Conservation (phyloP, 2,113 vertebrate species). For the Thoracochromis brauschi region DNA sequence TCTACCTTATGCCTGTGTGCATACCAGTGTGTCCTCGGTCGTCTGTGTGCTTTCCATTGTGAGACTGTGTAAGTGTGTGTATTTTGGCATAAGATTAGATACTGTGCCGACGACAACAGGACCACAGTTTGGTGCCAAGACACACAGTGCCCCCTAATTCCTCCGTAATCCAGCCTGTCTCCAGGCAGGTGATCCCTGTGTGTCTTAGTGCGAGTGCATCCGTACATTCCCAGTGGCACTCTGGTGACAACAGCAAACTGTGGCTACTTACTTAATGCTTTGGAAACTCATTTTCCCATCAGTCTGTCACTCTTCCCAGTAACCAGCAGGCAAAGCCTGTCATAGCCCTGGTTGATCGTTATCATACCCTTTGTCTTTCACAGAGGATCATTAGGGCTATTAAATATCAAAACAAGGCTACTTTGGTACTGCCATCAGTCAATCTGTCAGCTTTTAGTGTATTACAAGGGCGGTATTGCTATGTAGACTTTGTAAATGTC, state of each 20-base stretch:
- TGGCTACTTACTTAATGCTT: conserved; percentile 7
- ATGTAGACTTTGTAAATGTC: not conserved
- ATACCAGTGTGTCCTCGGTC: not conserved
- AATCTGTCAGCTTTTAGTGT: conserved; percentile 11
- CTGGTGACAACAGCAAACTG: conserved; percentile 29
- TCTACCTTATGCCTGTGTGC: conserved; percentile 15
- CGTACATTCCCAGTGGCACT: not conserved
- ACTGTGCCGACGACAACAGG: conserved; percentile 38
- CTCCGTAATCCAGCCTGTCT: conserved; percentile 65
- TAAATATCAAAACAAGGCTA: conserved; percentile 47
- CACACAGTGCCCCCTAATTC: conserved; percentile 62
- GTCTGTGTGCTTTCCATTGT: conserved; percentile 12
- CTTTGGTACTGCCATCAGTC: conserved; percentile 22
- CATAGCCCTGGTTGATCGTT: conserved; percentile 28
- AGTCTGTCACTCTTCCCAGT: conserved; percentile 30
- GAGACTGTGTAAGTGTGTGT: conserved; percentile 22
- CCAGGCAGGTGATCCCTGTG: conserved; percentile 64
- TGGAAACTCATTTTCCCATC: conserved; percentile 52
- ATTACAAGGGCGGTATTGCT: not conserved
- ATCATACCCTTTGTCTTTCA: conserved; percentile 32
- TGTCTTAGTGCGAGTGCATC: not conserved
- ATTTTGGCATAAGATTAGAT: conserved; percentile 55
- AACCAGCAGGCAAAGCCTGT: conserved; percentile 31
- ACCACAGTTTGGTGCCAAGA: conserved; percentile 54
- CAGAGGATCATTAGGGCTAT: conserved; percentile 9